Base-by-base conservation (phyloP, 2,888 invertebrate genomes). In the Limnephilus rhombicus region DNA sequence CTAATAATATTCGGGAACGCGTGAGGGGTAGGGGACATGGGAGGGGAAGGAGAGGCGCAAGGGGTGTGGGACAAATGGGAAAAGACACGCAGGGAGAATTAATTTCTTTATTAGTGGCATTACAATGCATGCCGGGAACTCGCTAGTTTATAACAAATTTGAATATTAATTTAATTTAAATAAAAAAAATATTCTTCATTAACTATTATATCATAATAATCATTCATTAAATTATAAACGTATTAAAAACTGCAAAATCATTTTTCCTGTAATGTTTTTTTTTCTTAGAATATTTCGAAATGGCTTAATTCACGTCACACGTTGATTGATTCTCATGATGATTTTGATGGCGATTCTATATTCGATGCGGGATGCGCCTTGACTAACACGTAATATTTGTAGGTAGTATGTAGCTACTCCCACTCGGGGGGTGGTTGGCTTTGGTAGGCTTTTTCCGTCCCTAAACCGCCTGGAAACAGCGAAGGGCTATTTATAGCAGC, bases 401-500 rank as follows among this genome's bases (percentile, higher is more conserved):
- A 68, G 9, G 7, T n/a, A 68, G 68, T n/a, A 24, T n/a, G n/a
- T 68, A 24, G 68, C 68, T 68, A 24, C 68, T 2, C 68, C n/a
- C 9, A n/a, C 5, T 11, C 37, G 15, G 15, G 15, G 12, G 83
- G 83, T 34, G 41, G 83, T 37, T 83, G 41, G 37, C 83, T 83
- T 37, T 83, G 12, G 24, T 37, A 18, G 41, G 83, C 83, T 83
- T 83, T 83, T 83, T 83, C 37, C 83, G 37, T 83, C 37, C 37
- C 18, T 24, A 41, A 83, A 83, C 37, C 18, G 83, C 83, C 37
- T 83, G 83, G 83, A 83, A 37, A 83, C 83, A 83, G 83, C 83
- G 34, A 41, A n/a, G 24, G 24, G 83, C 83, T 83, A 83, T 83
- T 83, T 83, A 37, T 83, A 83, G 83, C 34, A 37, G 1, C 24